phyloP scores from a whole-genome alignment of 1,140 invertebrate genomes.

The Aphelenchoides besseyi region DNA sequence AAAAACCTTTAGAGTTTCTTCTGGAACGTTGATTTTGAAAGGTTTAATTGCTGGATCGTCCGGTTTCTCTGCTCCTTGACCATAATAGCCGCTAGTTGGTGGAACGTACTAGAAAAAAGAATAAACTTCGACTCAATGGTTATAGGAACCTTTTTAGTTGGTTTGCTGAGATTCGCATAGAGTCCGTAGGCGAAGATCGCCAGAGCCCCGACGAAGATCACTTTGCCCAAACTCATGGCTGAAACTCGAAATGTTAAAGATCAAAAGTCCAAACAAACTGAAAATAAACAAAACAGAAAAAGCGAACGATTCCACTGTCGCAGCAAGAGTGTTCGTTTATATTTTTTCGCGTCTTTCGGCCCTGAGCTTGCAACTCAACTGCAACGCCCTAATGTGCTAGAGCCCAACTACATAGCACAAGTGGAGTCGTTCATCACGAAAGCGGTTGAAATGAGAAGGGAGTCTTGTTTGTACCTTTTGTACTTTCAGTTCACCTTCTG shows the following conservation, averaged over 20 bases:
- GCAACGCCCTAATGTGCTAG: background rate
- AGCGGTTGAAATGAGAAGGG: background rate
- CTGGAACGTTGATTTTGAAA: slow-evolving; percentile 33
- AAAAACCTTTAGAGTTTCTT: background rate
- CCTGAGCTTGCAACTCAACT: background rate
- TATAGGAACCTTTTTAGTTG: background rate
- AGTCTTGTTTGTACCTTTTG: background rate
- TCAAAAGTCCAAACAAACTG: background rate
- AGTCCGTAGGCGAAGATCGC: background rate
- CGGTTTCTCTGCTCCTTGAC: slow-evolving; percentile 12
- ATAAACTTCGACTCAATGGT: background rate
- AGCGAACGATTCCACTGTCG: background rate
- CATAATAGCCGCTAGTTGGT: slow-evolving; percentile 24
- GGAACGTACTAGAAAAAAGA: background rate
- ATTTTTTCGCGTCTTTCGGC: background rate
- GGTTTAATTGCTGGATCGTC: slow-evolving; percentile 30
- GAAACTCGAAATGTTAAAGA: background rate
- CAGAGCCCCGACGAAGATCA: background rate
- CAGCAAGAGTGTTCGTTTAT: background rate
- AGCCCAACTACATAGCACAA: background rate
- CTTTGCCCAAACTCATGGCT: slow-evolving; percentile 2
- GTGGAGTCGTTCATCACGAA: no score
- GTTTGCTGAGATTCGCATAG: background rate
- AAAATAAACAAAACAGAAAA: background rate
- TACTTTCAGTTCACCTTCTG: background rate